Base-by-base conservation (phyloP, 2,888 invertebrate species). In the Imbricaverruca yamaguchii region DNA sequence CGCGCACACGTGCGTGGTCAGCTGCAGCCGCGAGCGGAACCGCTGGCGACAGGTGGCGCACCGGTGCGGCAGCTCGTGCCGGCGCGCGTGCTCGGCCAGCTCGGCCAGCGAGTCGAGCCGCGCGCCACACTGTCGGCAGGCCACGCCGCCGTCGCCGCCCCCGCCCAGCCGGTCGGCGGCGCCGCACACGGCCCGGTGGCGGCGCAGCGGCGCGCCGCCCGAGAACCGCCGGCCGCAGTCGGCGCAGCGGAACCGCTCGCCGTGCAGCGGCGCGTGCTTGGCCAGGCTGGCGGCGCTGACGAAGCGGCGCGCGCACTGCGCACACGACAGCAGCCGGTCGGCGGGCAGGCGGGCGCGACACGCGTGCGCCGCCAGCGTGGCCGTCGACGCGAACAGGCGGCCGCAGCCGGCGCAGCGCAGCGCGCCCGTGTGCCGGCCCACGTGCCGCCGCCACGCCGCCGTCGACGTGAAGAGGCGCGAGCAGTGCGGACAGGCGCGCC, bases 401-500 rank as follows among this genome's bases (percentile, higher is more conserved):
- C 74, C 74, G 74, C 74, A 74, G 74, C 18, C 74, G 74, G 74
- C 53, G 74, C 74, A 74, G 74, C 74, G 74, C 74, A 74, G 74
- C 55, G 74, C 55, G 8, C 74, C 74, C 55, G 55, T 55, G 55
- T 74, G 74, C 55, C 74, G 74, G 21, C 21, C 21, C 53, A 53
- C 15, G 74, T 74, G 74, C 21, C 74, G 74, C 55, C 55, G 74
- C 74, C 53, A 55, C 21, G 18, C 74, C 23, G 55, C 53, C 39
- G 74, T 8, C 0, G 74, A 53, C 21, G 74, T 55, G 18, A 74
- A 74, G 23, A 74, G 74, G 6, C 74, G 74, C 21, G 12, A 10
- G 74, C 74, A 74, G 74, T 74, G 74, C 9, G 74, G 74, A 15
- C 74, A 74, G 21, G 55, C 18, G 53, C 18, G 21, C 21, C 74